These are phyloP conservation scores for Andrena bicolor DNA, from an alignment of 2,888 invertebrate genomes.

Conservation along the genomic window DNA sequence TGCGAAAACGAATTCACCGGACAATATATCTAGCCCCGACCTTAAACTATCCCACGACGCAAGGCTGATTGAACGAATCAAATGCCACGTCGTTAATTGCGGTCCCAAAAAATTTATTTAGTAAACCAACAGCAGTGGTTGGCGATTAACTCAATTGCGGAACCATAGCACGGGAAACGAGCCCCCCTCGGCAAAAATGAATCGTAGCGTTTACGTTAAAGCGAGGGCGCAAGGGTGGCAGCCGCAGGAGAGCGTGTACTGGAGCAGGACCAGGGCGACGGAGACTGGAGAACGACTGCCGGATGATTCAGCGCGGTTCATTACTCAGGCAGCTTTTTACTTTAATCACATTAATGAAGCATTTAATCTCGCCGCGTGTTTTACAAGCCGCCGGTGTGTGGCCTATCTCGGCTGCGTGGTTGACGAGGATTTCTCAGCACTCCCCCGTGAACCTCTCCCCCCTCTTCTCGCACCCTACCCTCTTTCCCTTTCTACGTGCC, in stretches of 20 bases:
- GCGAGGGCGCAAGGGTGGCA: not conserved
- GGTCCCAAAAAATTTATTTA: no score
- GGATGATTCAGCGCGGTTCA: constrained; percentile 83
- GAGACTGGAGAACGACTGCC: constrained; percentile 65
- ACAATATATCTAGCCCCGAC: no score
- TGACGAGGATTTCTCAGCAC: constrained; percentile 78
- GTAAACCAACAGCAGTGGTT: no score
- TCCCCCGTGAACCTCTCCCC: constrained; percentile 39
- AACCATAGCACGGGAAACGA: no score
- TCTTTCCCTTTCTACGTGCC: constrained; percentile 29
- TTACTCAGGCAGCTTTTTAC: constrained; percentile 85
- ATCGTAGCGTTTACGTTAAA: no score
- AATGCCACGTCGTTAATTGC: no score
- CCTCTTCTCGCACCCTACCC: constrained; percentile 16
- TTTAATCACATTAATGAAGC: constrained; percentile 85
- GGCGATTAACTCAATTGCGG: no score
- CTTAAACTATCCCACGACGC: no score
- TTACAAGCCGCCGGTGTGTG: constrained; percentile 84
- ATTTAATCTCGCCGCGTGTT: constrained; percentile 85
- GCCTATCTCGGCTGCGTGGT: constrained; percentile 78
- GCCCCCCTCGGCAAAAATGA: no score
- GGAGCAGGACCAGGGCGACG: constrained; percentile 5
- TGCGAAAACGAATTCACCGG: no score
- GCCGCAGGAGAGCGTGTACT: constrained; percentile 13
- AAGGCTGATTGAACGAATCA: no score